phyloP scores from a whole-genome alignment of 2,797 vertebrate genomes.

The Glyptemys insculpta region DNA sequence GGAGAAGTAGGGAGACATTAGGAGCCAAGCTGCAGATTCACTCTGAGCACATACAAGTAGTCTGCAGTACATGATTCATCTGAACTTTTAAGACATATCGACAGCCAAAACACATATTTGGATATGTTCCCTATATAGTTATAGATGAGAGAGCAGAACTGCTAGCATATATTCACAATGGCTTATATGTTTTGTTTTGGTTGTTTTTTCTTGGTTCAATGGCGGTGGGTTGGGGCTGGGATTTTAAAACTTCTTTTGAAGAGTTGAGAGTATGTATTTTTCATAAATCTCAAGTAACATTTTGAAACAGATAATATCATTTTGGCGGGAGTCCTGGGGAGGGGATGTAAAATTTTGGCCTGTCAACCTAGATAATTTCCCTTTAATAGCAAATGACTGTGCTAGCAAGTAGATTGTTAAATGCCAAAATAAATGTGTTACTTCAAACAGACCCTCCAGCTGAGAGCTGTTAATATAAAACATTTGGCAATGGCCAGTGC shows the following conservation, averaged over 20 bases:
- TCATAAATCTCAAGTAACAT: neutral
- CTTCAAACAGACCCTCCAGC: slow-evolving; percentile 68
- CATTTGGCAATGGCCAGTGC: slow-evolving; percentile 48
- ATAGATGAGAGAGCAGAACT: neutral
- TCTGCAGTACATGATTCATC: neutral
- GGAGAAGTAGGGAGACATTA: neutral
- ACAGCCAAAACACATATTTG: neutral
- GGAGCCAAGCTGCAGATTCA: neutral
- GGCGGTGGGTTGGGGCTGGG: neutral
- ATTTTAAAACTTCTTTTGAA: neutral
- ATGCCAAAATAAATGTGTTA: slow-evolving; percentile 62
- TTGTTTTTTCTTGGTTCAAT: neutral
- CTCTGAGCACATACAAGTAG: neutral
- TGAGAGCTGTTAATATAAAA: slow-evolving; percentile 44
- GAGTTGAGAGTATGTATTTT: neutral
- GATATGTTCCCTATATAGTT: neutral
- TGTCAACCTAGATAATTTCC: slow-evolving; percentile 61
- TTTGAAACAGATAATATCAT: slow-evolving; percentile 44
- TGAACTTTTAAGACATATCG: neutral
- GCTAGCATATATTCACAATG: neutral
- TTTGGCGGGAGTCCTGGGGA: slow-evolving; percentile 21
- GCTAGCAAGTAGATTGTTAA: slow-evolving; percentile 49
- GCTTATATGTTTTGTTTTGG: neutral
- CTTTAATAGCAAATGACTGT: slow-evolving; percentile 49
- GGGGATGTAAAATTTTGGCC: slow-evolving; percentile 38